A percentile compares a stretch with the other conserved stretches of the same genome.
phyloP scores from a whole-genome alignment of 2,113 vertebrate genomes.

The Oryzias woworae region DNA sequence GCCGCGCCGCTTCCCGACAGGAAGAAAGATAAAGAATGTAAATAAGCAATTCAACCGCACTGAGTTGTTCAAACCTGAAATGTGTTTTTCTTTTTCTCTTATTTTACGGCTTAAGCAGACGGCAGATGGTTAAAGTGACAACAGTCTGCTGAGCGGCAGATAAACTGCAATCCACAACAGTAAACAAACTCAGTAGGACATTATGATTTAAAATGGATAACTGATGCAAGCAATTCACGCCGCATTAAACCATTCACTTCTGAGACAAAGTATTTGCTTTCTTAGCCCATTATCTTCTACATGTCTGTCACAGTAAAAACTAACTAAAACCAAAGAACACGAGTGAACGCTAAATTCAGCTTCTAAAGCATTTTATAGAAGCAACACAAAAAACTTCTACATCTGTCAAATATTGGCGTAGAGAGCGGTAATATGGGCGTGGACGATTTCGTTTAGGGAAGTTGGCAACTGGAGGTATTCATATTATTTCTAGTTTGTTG shows the following conservation, averaged over 20 bases:
- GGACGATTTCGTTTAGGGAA: too few species aligned
- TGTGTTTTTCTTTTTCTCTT: slow-evolving; percentile 11
- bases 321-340: too few species aligned
- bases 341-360: too few species aligned
- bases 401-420: too few species aligned
- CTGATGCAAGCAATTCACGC: slow-evolving; percentile 47
- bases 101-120: slow-evolving; percentile 37
- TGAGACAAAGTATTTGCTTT: slow-evolving; percentile 50
- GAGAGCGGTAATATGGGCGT: too few species aligned
- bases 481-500: too few species aligned
- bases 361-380: too few species aligned
- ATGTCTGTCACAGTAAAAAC: too few species aligned
- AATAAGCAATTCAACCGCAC: slow-evolving; percentile 24
- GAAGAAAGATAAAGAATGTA: slow-evolving; percentile 19
- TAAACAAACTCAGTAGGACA: slow-evolving; percentile 54
- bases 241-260: slow-evolving; percentile 54
- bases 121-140: slow-evolving; percentile 58
- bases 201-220: slow-evolving; percentile 44
- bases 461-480: too few species aligned
- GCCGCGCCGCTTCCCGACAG: slow-evolving; percentile 16
- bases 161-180: slow-evolving; percentile 37
- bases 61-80: slow-evolving; percentile 28
- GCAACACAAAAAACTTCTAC: too few species aligned
- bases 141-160: slow-evolving; percentile 36
- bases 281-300: too few species aligned